Evolutionary conservation across 2,888 invertebrate species (phyloP).

Genomic region (Lochmaea crataegi): DNA sequence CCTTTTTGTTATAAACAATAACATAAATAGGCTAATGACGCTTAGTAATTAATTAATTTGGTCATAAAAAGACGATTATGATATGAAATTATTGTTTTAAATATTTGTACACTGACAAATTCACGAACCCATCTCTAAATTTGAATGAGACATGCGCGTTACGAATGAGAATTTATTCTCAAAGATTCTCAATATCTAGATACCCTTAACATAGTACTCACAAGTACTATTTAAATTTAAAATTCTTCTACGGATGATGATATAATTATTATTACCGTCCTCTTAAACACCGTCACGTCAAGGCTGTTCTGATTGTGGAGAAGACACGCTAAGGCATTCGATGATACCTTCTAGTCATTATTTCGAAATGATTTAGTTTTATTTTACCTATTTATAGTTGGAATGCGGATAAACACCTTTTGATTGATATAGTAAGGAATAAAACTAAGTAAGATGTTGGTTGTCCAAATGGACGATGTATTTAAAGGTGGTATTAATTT

Average conservation of each 20-base stretch:
- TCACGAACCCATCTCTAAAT: too few species aligned
- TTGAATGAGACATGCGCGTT: too few species aligned
- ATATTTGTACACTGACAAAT: too few species aligned
- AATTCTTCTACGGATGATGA: background rate
- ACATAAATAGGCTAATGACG: too few species aligned
- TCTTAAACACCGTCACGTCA: constrained; percentile 4
- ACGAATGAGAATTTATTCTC: too few species aligned
- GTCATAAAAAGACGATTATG: too few species aligned
- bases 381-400: constrained; percentile 33
- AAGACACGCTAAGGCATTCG: constrained; percentile 9
- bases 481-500: constrained; percentile 12
- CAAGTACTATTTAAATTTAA: too few species aligned
- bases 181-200: too few species aligned
- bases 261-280: constrained; percentile 8
- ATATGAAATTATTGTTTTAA: too few species aligned
- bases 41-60: too few species aligned
- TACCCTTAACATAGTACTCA: too few species aligned
- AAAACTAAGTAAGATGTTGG: constrained; percentile 3
- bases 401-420: constrained; percentile 49
- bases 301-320: background rate
- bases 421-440: constrained; percentile 26
- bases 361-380: constrained; percentile 27
- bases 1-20: too few species aligned
- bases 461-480: background rate
- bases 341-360: constrained; percentile 25